Conservation (phyloP, 1,140 invertebrate species). For the Pachyrhynchus sulphureomaculatus region DNA sequence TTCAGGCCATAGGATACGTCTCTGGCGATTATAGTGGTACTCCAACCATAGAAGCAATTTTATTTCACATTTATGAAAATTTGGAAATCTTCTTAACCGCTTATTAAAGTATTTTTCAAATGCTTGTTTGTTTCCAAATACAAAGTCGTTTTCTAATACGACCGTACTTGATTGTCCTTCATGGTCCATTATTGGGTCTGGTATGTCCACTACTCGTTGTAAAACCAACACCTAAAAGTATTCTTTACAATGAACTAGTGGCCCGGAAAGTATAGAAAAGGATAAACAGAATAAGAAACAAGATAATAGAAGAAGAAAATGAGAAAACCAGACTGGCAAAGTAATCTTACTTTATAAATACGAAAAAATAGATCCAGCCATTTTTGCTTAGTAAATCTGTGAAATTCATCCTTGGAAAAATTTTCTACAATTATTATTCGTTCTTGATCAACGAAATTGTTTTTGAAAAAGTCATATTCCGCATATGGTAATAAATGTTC, state of each 20-base stretch:
- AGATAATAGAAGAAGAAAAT: too few species aligned
- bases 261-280: too few species aligned
- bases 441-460: neutral
- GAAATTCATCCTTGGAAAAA: slow-evolving; percentile 34
- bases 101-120: slow-evolving; percentile 8
- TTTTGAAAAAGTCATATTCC: slow-evolving; percentile 41
- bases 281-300: too few species aligned
- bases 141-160: slow-evolving; percentile 11
- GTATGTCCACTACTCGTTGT: neutral
- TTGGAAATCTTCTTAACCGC: neutral
- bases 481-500: slow-evolving; percentile 46
- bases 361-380: slow-evolving; percentile 53
- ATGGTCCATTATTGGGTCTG: neutral
- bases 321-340: too few species aligned
- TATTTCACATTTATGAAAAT: slow-evolving; percentile 6
- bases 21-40: slow-evolving; percentile 34
- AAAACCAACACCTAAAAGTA: slow-evolving; percentile 5
- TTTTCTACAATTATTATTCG: neutral
- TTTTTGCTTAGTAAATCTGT: slow-evolving; percentile 45
- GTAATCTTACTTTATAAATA: slow-evolving; percentile 47
- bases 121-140: neutral
- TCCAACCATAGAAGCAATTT: slow-evolving; percentile 33
- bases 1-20: slow-evolving; percentile 21
- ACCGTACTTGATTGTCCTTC: neutral
- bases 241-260: too few species aligned